Evolutionary conservation across 1,140 invertebrate species (phyloP), one percentile per base, ranked within the genome.

Genomic region (Zophobas morio): DNA sequence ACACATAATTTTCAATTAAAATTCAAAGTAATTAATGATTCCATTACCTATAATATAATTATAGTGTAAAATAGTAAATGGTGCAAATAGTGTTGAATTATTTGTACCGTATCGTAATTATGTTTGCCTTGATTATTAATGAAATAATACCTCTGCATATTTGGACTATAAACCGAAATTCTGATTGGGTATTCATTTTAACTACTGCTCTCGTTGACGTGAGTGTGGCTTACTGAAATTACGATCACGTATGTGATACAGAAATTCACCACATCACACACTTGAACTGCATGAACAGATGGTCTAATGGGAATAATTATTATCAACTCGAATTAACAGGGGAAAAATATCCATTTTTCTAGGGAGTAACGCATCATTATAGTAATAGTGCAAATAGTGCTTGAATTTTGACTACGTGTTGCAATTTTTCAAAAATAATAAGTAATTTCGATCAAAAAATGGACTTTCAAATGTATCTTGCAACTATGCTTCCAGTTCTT

Each of bases 1-100:
- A n/a, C 39, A 40, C 60, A 66, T 66, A 66, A 66, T 46, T 66
- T 66, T 42, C 60, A 66, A 66, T 66, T 66, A 66, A 66, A 66
- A 66, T 60, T 36, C 6, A 60, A 60, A 60, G 56, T 60, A 60
- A 39, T 60, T 60, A 60, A 39, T 66, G 60, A 40, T 66, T 66
- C 60, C 60, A 66, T 66, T 66, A 66, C 36, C 60, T n/a, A 39
- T 42, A 66, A 66, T 42, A 66, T 66, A 66, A 66, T 66, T 42
- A 66, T 20, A 2, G 60, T 36, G 37, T 66, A 66, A 66, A 66
- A 42, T 66, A 66, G 37, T 66, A 66, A 60, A 66, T 66, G 60
- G 60, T 66, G 37, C 37, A 60, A 66, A 66, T 66, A 42, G 33
- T 36, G 39, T 40, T n/a, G 6, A 66, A 66, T 66, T 42, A 66